Base-by-base conservation (phyloP, 2,888 invertebrate genomes). In the Augochlorella aurata region DNA sequence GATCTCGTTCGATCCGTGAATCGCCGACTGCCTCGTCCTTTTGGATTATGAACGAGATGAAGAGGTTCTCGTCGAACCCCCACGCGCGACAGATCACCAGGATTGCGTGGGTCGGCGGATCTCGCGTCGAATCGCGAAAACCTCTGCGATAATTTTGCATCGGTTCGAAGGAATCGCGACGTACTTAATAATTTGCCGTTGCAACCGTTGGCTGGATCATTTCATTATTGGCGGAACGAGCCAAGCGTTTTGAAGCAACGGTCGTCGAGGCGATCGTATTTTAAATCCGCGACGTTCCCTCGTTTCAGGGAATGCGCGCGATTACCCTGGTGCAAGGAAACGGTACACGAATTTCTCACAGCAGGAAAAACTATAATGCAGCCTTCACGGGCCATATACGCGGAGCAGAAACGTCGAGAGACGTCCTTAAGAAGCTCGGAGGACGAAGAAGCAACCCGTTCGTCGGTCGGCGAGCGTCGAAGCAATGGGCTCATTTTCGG, bases 401-500 rank as follows among this genome's bases (percentile, higher is more conserved):
- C 29, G 18, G 18, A 65, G 65, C n/a, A 65, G 18, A 65, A 65
- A 44, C 44, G 65, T 38, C 38, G 44, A 5, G 65, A 44, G 44
- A 65, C 44, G n/a, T n/a, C 9, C 44, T 38, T 21, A 38, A 21
- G 29, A 49, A 16, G 16, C 49, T 18, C 14, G 29, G 29, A 68
- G 24, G 24, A 16, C n/a, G 72, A 58, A n/a, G 61, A 45, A 24
- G 16, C 21, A 52, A 65, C 65, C 50, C 21, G 44, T 5, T 73
- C 73, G 38, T 10, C 38, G 47, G 18, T 14, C 44, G n/a, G 63
- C 44, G 73, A 50, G 50, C 45, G 16, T 45, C 50, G 52, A 49
- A 45, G 74, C 71, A 47, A 54, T 54, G 67, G 77, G 74, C 77
- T 69, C 84, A 77, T 77, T 80, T 83, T 79, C 83, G 76, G 83